A percentile compares a stretch with the other conserved stretches of the same genome.
These are phyloP conservation scores for Anaspis maculata DNA, from an alignment of 2,888 invertebrate genomes.

Conservation along the genomic window DNA sequence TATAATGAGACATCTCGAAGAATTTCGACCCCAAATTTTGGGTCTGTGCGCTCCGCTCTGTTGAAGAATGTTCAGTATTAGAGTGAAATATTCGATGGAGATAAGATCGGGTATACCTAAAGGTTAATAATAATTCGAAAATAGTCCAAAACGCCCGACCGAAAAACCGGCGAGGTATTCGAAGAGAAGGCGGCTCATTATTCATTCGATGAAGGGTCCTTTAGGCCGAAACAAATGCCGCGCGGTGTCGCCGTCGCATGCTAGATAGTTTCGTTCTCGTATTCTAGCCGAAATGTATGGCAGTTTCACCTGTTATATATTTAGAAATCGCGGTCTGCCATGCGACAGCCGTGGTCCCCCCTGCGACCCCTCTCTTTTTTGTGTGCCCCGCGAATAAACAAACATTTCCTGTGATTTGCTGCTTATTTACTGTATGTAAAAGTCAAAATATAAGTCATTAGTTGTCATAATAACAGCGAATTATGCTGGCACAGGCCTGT, in stretches of 20 bases:
- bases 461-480: conserved; percentile 23
- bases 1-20: neutral
- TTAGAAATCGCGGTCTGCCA: conserved; percentile 30
- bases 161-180: conserved; percentile 19
- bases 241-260: conserved; percentile 28
- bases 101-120: conserved; percentile 10
- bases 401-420: conserved; percentile 32
- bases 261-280: conserved; percentile 18
- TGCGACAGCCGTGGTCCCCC: conserved; percentile 14
- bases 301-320: conserved; percentile 26
- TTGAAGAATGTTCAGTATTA: conserved; percentile 9
- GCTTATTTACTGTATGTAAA: conserved; percentile 26
- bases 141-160: conserved; percentile 17
- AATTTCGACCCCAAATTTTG: neutral
- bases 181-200: conserved; percentile 26
- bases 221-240: conserved; percentile 27
- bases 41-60: neutral
- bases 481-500: too few relatives aligned
- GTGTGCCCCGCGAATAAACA: conserved; percentile 19
- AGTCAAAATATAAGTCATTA: conserved; percentile 31
- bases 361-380: conserved; percentile 18
- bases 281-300: conserved; percentile 15
- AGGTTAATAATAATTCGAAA: conserved; percentile 14
- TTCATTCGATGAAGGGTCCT: conserved; percentile 29
- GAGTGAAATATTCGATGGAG: conserved; percentile 10